Percentiles rank a stretch among this genome's conserved stretches.
Conservation (phyloP, 2,888 invertebrate genomes). For the Limnephilus lunatus region DNA sequence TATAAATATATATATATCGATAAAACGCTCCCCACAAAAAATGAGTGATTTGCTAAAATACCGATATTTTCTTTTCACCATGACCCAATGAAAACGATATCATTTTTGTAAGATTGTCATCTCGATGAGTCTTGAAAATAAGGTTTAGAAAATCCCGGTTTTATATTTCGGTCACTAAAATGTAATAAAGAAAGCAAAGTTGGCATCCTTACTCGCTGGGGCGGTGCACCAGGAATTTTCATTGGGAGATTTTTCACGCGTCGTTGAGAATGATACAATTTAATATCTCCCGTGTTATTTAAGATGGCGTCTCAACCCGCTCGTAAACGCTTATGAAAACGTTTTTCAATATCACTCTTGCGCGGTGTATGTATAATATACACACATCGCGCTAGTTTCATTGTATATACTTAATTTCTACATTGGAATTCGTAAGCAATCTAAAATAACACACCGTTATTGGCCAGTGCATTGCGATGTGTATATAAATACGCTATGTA, state of each 20-base stretch:
- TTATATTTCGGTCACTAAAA: slow-evolving; percentile 4
- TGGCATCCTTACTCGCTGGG: not conserved
- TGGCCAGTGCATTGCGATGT: too few species aligned
- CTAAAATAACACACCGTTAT: too few species aligned
- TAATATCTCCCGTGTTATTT: slow-evolving; percentile 35
- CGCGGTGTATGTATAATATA: not conserved
- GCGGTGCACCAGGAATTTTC: slow-evolving; percentile 23
- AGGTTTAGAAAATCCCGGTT: slow-evolving; percentile 1
- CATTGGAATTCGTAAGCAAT: too few species aligned
- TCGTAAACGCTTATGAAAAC: slow-evolving; percentile 29
- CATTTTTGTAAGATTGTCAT: not conserved
- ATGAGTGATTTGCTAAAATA: not conserved
- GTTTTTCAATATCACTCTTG: slow-evolving; percentile 28
- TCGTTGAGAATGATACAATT: slow-evolving; percentile 38
- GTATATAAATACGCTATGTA: too few species aligned
- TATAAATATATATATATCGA: too few species aligned
- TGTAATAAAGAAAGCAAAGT: slow-evolving; percentile 20
- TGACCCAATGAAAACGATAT: not conserved
- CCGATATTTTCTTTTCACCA: not conserved
- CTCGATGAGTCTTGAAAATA: not conserved
- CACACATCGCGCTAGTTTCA: too few species aligned
- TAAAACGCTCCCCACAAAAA: not conserved
- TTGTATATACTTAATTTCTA: not conserved
- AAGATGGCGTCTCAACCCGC: slow-evolving; percentile 15
- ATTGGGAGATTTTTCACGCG: slow-evolving; percentile 40